Evolutionary conservation across 1,140 invertebrate genomes (phyloP).

Genomic region (Sinella curviseta): DNA sequence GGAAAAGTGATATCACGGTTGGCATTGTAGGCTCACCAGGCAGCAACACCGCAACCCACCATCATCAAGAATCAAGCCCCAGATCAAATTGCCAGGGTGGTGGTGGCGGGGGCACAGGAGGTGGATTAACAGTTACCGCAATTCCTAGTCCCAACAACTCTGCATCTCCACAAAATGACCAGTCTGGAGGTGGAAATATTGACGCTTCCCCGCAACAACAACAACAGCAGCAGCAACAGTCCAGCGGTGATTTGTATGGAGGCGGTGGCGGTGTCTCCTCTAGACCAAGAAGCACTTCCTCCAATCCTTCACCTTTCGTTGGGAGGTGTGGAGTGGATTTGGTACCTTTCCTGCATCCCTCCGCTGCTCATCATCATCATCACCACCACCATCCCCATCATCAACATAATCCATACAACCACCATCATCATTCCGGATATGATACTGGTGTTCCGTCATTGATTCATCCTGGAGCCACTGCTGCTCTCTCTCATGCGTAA

Average conservation of each 20-base stretch:
- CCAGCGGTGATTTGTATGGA: not conserved
- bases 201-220: not conserved
- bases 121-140: not conserved
- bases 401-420: not conserved
- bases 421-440: not conserved
- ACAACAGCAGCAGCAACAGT: not conserved
- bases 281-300: not conserved
- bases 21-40: not conserved
- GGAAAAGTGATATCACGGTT: not conserved
- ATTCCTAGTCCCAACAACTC: not conserved
- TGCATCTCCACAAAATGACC: not conserved
- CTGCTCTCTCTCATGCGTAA: not conserved
- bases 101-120: too few species aligned
- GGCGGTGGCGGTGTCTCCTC: too few species aligned
- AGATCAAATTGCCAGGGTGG: too few species aligned
- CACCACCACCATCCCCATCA: not conserved
- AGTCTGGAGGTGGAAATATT: too few species aligned
- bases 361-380: not conserved
- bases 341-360: not conserved
- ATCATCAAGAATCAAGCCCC: not conserved
- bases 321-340: not conserved
- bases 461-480: not conserved
- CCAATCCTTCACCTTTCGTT: too few species aligned
- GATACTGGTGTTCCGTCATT: not conserved
- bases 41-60: not conserved